Evolutionary conservation across 2,797 vertebrate species (phyloP).

Genomic region (Peromyscus attwateri): DNA sequence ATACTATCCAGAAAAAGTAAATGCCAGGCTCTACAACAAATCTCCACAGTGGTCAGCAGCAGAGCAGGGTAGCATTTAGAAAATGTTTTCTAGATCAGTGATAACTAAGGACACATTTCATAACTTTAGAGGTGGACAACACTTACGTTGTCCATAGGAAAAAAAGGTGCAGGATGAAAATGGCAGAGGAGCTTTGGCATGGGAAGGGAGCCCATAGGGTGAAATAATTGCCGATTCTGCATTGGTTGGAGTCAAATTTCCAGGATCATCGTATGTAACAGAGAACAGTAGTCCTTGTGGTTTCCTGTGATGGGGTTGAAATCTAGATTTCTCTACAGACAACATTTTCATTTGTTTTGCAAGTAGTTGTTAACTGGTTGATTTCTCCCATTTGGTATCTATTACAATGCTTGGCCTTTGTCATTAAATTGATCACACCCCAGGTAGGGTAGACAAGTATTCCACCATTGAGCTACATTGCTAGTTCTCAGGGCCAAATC

Average conservation of each 20-base stretch:
- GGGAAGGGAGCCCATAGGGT: neutral
- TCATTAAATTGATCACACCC: neutral
- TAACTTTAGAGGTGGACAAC: neutral
- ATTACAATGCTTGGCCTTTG: neutral
- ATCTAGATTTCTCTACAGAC: neutral
- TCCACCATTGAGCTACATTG: neutral
- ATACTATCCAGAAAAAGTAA: neutral
- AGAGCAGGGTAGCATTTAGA: neutral
- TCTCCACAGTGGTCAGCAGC: neutral
- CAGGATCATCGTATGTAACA: neutral
- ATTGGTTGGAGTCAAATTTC: neutral
- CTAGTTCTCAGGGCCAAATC: neutral
- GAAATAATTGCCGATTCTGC: neutral
- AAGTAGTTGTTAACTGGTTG: neutral
- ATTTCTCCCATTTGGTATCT: neutral
- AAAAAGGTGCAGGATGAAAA: neutral
- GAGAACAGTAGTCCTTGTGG: too few species aligned
- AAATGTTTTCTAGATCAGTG: neutral
- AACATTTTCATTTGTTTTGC: neutral
- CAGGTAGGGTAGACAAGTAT: neutral
- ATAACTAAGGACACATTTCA: neutral
- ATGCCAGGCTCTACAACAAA: neutral
- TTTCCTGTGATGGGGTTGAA: neutral
- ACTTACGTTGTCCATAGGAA: neutral
- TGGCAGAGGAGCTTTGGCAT: neutral